These are phyloP conservation scores for Coreius guichenoti DNA, from an alignment of 2,797 vertebrate genomes.

Conservation along the genomic window DNA sequence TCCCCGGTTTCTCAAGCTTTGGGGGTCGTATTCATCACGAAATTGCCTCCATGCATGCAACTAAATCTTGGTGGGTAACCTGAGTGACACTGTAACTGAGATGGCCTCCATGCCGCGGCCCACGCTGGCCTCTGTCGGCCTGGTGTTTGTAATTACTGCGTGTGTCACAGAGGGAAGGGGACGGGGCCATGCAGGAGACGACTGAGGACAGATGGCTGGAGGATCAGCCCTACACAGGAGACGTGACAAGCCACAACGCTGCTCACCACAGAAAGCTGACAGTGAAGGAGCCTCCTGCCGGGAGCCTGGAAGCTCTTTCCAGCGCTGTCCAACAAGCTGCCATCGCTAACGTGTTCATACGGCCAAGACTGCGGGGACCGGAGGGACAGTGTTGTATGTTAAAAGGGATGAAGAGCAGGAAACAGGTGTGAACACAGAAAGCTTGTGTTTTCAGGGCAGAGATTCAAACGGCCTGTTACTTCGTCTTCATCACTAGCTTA, in stretches of 20 bases:
- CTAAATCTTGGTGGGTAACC: conserved; percentile 54
- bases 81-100: conserved; percentile 53
- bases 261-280: conserved; percentile 73
- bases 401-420: conserved; percentile 43
- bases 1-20: conserved; percentile 28
- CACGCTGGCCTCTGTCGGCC: conserved; percentile 58
- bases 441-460: conserved; percentile 22
- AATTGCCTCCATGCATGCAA: conserved; percentile 46
- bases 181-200: conserved; percentile 67
- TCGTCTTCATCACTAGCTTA: neutral
- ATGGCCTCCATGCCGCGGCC: conserved; percentile 59
- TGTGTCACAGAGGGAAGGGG: conserved; percentile 68
- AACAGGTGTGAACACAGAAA: conserved; percentile 42
- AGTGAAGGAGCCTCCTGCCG: conserved; percentile 71
- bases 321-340: conserved; percentile 72
- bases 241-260: conserved; percentile 71
- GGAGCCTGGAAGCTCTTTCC: conserved; percentile 69
- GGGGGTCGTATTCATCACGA: conserved; percentile 39
- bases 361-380: conserved; percentile 57
- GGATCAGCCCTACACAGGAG: conserved; percentile 70
- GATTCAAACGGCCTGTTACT: conserved; percentile 13
- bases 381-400: conserved; percentile 44
- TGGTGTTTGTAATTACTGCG: conserved; percentile 70
- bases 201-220: conserved; percentile 76
- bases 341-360: conserved; percentile 62